Evolutionary conservation across 2,888 invertebrate genomes (phyloP).

Genomic region (Hydroisotoma schaefferi): DNA sequence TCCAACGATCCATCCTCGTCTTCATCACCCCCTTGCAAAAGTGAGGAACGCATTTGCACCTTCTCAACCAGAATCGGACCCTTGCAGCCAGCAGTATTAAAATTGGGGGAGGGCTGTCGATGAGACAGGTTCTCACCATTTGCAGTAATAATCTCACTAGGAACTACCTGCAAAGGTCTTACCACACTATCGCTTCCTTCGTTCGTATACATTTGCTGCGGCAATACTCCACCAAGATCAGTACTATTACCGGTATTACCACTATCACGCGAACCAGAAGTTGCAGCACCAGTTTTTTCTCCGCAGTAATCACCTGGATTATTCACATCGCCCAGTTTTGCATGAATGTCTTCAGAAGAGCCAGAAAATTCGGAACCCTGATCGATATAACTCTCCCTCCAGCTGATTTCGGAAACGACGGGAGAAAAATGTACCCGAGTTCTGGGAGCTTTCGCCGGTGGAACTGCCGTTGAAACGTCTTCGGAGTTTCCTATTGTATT

Average conservation of each 20-base stretch:
- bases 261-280: constrained; percentile 8
- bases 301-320: constrained; percentile 8
- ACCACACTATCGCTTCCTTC: constrained; percentile 31
- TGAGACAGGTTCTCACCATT: neutral
- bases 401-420: constrained; percentile 45
- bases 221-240: constrained; percentile 21
- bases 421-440: constrained; percentile 47
- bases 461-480: constrained; percentile 11
- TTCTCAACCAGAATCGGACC: constrained; percentile 39
- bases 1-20: constrained; percentile 18
- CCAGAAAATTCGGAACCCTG: constrained; percentile 43
- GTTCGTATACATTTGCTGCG: too few relatives aligned
- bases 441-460: constrained; percentile 32
- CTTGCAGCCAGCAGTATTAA: constrained; percentile 11
- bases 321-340: constrained; percentile 29
- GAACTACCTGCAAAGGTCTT: constrained; percentile 36
- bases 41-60: constrained; percentile 41
- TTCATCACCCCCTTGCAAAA: constrained; percentile 35
- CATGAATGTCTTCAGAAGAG: constrained; percentile 37
- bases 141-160: neutral
- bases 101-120: constrained; percentile 21
- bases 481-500: constrained; percentile 4
- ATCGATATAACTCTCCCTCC: constrained; percentile 47
- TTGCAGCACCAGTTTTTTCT: constrained; percentile 10
- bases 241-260: constrained; percentile 10